Conservation (phyloP, 2,888 invertebrate genomes). For the Eutolmus rufibarbis region DNA sequence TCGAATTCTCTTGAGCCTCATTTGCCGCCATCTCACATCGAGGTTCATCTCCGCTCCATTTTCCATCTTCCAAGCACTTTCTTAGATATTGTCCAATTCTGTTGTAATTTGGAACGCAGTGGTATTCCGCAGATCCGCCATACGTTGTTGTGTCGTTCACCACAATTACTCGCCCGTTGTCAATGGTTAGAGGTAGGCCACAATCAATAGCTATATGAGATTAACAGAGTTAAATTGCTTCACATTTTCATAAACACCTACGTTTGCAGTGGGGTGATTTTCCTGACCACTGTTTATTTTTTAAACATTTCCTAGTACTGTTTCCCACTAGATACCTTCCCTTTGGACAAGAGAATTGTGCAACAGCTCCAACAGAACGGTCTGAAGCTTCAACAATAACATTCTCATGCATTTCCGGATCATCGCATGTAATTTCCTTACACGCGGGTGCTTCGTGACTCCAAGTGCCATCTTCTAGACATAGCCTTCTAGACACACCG, state of each 20-base stretch:
- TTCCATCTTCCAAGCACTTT: conserved; percentile 82
- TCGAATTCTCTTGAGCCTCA: conserved; percentile 75
- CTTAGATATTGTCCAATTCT: conserved; percentile 82
- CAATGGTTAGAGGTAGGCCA: conserved; percentile 77
- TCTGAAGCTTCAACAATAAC: conserved; percentile 69
- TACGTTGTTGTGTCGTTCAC: conserved; percentile 84
- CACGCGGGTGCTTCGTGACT: conserved; percentile 84
- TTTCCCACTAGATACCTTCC: conserved; percentile 83
- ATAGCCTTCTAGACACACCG: conserved; percentile 82
- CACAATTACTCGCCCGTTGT: conserved; percentile 86
- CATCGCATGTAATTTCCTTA: conserved; percentile 81
- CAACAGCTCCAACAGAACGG: conserved; percentile 79
- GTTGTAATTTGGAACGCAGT: conserved; percentile 84
- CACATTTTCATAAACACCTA: conserved; percentile 63
- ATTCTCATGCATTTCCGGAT: conserved; percentile 69
- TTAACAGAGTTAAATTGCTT: conserved; percentile 1
- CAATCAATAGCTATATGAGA: conserved; percentile 78
- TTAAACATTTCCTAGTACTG: conserved; percentile 76
- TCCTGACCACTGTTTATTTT: conserved; percentile 84
- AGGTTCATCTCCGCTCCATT: conserved; percentile 89
- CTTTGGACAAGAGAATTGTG: conserved; percentile 82
- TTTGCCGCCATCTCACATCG: conserved; percentile 76
- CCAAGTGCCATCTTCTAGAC: conserved; percentile 91
- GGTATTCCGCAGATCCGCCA: conserved; percentile 87
- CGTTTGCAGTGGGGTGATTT: conserved; percentile 80